Conservation (phyloP, 2,113 vertebrate genomes). For the Tonatia bakeri region DNA sequence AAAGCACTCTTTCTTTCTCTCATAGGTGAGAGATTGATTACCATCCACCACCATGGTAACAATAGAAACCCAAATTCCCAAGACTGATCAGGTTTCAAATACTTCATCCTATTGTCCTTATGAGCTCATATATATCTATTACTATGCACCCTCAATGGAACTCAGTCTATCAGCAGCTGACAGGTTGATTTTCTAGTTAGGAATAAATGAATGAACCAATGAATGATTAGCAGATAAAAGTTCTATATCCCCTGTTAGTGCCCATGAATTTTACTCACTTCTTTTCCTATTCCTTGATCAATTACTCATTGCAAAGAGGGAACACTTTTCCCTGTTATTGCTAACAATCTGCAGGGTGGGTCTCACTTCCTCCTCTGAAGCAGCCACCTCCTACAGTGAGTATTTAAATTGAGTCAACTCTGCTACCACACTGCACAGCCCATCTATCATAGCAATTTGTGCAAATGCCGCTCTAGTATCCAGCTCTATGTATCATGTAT, state of each 20-base stretch:
- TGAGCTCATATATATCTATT: neutral
- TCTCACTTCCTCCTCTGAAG: slow-evolving; percentile 79
- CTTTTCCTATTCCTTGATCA: slow-evolving; percentile 69
- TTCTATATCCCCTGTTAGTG: slow-evolving; percentile 61
- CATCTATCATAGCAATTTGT: slow-evolving; percentile 86
- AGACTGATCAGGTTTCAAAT: slow-evolving; percentile 15
- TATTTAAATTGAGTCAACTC: slow-evolving; percentile 81
- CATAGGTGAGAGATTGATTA: neutral
- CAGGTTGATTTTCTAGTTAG: slow-evolving; percentile 54
- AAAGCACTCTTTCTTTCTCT: neutral
- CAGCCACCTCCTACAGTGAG: slow-evolving; percentile 77
- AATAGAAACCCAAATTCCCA: neutral
- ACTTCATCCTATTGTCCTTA: neutral
- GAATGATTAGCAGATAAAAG: slow-evolving; percentile 41
- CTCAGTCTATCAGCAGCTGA: slow-evolving; percentile 17
- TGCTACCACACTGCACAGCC: slow-evolving; percentile 75
- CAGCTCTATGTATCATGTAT: slow-evolving; percentile 84
- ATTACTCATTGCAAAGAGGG: slow-evolving; percentile 68
- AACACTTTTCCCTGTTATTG: slow-evolving; percentile 45
- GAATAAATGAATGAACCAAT: slow-evolving; percentile 46
- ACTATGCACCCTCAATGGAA: neutral
- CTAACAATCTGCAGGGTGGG: slow-evolving; percentile 71
- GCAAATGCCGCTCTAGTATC: slow-evolving; percentile 82
- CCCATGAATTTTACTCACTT: slow-evolving; percentile 72
- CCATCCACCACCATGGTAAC: neutral